Conservation (phyloP, 2,888 invertebrate species). For the Ecliptopera silaceata region DNA sequence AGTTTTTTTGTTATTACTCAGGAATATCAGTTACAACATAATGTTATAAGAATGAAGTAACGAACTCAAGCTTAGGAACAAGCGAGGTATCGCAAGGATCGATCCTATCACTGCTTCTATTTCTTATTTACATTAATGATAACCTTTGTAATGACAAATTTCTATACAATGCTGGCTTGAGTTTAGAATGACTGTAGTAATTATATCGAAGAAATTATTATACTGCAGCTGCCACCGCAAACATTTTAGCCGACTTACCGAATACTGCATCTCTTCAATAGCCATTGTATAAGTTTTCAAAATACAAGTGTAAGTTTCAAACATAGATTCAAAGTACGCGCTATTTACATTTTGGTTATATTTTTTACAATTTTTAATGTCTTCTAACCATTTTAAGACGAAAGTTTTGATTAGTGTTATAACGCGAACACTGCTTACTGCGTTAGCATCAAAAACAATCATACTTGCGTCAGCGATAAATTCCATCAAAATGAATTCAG, state of each 20-base stretch:
- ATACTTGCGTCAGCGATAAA: background rate
- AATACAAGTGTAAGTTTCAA: constrained; percentile 17
- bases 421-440: background rate
- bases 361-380: background rate
- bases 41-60: background rate
- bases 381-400: constrained; percentile 5
- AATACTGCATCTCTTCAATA: constrained; percentile 21
- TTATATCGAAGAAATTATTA: too few species aligned
- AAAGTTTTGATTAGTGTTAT: background rate
- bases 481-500: background rate
- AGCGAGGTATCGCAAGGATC: background rate
- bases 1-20: too few species aligned
- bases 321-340: constrained; percentile 4
- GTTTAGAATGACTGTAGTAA: too few species aligned
- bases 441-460: constrained; percentile 8
- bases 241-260: constrained; percentile 13
- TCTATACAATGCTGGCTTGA: too few species aligned
- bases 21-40: too few species aligned
- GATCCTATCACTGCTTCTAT: background rate
- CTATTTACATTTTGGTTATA: background rate
- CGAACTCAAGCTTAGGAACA: background rate
- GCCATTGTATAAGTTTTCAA: constrained; percentile 22
- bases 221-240: background rate
- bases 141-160: too few species aligned
- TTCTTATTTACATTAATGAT: background rate